Evolutionary conservation across 2,797 vertebrate species (phyloP).

Genomic region (Lepidocolaptes lacrymiger): DNA sequence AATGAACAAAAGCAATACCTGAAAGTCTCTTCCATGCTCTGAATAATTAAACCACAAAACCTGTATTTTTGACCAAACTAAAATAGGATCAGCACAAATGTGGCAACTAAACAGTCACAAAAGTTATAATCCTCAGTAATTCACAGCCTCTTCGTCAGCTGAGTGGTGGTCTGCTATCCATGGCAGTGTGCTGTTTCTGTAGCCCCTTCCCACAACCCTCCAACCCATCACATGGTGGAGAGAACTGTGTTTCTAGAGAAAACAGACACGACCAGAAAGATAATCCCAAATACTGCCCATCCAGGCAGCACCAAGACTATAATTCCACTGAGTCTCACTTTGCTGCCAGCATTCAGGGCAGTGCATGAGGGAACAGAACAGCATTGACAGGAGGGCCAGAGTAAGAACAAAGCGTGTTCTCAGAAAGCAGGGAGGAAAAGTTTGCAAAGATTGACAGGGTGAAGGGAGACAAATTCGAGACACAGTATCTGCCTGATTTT

Average conservation of each 20-base stretch:
- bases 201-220: not conserved
- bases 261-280: not conserved
- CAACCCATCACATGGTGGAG: fast-evolving
- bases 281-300: not conserved
- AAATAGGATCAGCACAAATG: not conserved
- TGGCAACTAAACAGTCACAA: not conserved
- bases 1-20: not conserved
- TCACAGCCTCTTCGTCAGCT: not conserved
- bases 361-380: fast-evolving
- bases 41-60: not conserved
- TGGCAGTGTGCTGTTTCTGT: fast-evolving
- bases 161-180: fast-evolving
- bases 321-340: fast-evolving
- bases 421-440: not conserved
- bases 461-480: not conserved
- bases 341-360: not conserved
- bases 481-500: not conserved
- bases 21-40: not conserved
- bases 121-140: not conserved
- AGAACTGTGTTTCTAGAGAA: not conserved
- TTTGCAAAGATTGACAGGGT: not conserved
- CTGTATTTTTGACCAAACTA: not conserved
- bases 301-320: not conserved
- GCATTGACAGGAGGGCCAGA: not conserved
- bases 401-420: not conserved